A percentile compares a stretch with the other conserved stretches of the same genome.
These are phyloP conservation scores for Scrobipalpa atriplicella DNA, from an alignment of 2,888 invertebrate species.

Conservation along the genomic window DNA sequence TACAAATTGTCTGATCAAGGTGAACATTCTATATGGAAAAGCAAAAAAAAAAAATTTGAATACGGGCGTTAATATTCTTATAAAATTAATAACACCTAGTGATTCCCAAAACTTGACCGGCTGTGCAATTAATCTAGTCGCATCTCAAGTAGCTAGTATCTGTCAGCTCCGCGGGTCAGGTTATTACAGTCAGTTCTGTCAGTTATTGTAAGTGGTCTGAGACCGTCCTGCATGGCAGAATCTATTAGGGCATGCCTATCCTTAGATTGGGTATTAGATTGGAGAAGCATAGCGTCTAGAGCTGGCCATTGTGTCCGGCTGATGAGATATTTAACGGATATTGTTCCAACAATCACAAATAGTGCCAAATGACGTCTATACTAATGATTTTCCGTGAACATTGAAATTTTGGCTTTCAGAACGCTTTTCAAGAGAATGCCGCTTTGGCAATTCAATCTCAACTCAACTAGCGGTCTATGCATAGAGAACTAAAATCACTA, in stretches of 20 bases:
- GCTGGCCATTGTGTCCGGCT: neutral
- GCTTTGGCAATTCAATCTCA: constrained; percentile 18
- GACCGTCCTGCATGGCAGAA: neutral
- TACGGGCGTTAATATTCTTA: no score
- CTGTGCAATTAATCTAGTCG: no score
- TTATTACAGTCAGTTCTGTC: no score
- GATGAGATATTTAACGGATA: neutral
- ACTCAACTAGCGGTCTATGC: constrained; percentile 10
- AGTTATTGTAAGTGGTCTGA: no score
- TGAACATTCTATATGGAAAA: no score
- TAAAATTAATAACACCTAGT: no score
- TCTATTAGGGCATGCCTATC: neutral
- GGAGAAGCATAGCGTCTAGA: neutral
- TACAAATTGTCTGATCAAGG: no score
- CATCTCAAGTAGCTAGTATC: no score
- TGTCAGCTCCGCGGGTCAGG: no score
- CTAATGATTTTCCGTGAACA: neutral
- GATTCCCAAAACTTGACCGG: no score
- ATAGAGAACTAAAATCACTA: constrained; percentile 23
- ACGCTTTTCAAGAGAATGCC: neutral
- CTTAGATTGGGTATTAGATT: neutral
- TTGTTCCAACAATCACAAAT: neutral
- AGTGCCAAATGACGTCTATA: neutral
- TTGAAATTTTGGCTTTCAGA: neutral
- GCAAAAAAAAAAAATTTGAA: no score